Evolutionary conservation across 2,888 invertebrate species (phyloP), one percentile per base, ranked within the genome.

Genomic region (Phanerotoma sp.): DNA sequence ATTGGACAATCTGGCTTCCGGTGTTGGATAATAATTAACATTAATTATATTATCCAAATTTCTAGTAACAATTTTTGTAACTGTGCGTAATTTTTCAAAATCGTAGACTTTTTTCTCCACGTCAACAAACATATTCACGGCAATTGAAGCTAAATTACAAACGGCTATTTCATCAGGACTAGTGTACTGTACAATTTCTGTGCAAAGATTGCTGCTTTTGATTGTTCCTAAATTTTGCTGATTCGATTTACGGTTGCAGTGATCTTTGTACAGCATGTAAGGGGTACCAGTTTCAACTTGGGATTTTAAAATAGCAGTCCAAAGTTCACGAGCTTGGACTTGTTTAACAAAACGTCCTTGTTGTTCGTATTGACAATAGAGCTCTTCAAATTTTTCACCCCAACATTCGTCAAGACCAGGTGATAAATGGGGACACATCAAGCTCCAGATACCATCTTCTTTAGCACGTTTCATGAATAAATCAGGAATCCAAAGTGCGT

Each of bases 211-310:
- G 68, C 96, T 95, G 77, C 96, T 94, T 79, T 96, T 96, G 64
- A 99, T 99, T 1, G 98, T 98, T 11, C 99, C 99, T 54, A 99
- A 80, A 79, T 99, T 97, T 77, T 98, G 90, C 71, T 99, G 99
- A 77, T 99, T 99, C 56, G 94, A 94, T 79, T 99, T 99, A 1
- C 90, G 80, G 74, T 99, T 99, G 73, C 98, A 97, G 4, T 95
- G 86, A 79, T 99, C 99, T 79, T 95, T 95, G 73, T 93, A 95
- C 1, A 94, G 79, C 94, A 99, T 97, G 76, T 95, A 99, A 0
- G 99, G 99, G 4, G 93, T 95, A 11, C 98, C 99, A 2, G 98
- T 98, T 82, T 99, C 99, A 3, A 95, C 92, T 79, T 97, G 96
- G 0, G 96, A 86, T 72, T 93, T 91, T 58, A 96, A 87, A 59